Conservation (phyloP, 1,140 invertebrate species). For the Holcopasites calliopsidis region DNA sequence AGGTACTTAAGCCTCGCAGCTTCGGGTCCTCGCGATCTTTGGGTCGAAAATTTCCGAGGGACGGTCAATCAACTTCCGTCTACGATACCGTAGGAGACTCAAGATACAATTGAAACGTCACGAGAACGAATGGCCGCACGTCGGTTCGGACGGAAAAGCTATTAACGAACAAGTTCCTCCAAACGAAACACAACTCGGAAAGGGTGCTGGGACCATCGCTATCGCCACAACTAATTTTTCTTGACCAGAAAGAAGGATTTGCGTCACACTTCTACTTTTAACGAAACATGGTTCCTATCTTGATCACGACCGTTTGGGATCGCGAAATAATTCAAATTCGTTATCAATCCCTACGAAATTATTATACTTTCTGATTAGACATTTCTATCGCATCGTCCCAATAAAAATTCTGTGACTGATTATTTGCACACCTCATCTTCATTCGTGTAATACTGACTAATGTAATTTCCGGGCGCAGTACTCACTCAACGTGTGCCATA, state of each 20-base stretch:
- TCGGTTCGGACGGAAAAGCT: constrained; percentile 58
- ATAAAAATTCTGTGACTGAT: no score
- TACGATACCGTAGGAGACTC: constrained; percentile 45
- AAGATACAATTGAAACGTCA: constrained; percentile 69
- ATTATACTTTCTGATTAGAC: no score
- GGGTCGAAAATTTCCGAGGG: constrained; percentile 44
- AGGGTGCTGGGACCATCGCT: neutral
- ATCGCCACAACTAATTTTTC: constrained; percentile 1
- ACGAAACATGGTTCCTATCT: no score
- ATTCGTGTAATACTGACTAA: no score
- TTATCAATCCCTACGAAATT: no score
- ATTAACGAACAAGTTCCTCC: constrained; percentile 43
- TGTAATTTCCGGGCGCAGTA: no score
- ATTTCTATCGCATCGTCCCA: no score
- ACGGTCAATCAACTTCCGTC: constrained; percentile 63
- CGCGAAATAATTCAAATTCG: no score
- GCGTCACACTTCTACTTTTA: rapidly evolving
- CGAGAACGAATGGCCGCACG: constrained; percentile 59
- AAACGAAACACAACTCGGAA: neutral
- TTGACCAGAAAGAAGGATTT: neutral
- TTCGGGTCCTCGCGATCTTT: constrained; percentile 3
- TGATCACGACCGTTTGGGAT: no score
- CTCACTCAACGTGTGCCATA: no score
- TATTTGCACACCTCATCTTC: no score
- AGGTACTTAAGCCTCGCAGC: constrained; percentile 38